A percentile compares a stretch with the other conserved stretches of the same genome.
These are phyloP conservation scores for Clanis bilineata DNA, from an alignment of 2,888 invertebrate species.

Conservation along the genomic window DNA sequence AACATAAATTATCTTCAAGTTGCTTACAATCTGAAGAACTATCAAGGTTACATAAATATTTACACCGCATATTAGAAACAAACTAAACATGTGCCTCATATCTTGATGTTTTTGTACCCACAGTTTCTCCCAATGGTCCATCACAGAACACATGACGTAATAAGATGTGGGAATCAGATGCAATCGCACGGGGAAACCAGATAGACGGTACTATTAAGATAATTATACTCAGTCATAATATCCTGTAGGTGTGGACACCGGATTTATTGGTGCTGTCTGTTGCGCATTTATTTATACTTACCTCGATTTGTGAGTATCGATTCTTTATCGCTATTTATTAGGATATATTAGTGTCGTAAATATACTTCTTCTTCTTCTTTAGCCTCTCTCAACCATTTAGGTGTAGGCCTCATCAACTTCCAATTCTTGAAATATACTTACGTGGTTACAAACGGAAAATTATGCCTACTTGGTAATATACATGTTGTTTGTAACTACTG, in stretches of 20 bases:
- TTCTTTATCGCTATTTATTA: slow-evolving; percentile 3
- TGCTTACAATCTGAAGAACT: neutral
- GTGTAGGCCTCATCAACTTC: no score
- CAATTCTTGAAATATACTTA: no score
- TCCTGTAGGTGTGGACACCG: slow-evolving; percentile 39
- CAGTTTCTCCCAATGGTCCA: slow-evolving; percentile 54
- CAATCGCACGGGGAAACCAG: slow-evolving; percentile 45
- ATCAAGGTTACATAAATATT: slow-evolving; percentile 10
- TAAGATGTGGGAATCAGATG: slow-evolving; percentile 62
- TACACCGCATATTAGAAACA: neutral
- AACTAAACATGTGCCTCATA: slow-evolving; percentile 51
- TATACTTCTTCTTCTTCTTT: no score
- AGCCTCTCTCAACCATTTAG: no score
- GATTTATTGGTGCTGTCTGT: slow-evolving; percentile 32
- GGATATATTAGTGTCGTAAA: neutral
- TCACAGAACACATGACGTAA: slow-evolving; percentile 60
- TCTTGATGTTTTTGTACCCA: slow-evolving; percentile 46
- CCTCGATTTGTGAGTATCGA: slow-evolving; percentile 15
- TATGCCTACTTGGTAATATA: neutral
- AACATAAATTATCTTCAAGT: neutral
- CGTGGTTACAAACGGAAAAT: neutral
- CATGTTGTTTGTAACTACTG: neutral
- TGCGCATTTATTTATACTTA: slow-evolving; percentile 17
- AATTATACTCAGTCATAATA: slow-evolving; percentile 43
- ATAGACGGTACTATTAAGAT: slow-evolving; percentile 46